A percentile compares a stretch with the other conserved stretches of the same genome.
These are phyloP conservation scores for Metopolophium dirhodum DNA, from an alignment of 1,140 invertebrate species.

Conservation along the genomic window DNA sequence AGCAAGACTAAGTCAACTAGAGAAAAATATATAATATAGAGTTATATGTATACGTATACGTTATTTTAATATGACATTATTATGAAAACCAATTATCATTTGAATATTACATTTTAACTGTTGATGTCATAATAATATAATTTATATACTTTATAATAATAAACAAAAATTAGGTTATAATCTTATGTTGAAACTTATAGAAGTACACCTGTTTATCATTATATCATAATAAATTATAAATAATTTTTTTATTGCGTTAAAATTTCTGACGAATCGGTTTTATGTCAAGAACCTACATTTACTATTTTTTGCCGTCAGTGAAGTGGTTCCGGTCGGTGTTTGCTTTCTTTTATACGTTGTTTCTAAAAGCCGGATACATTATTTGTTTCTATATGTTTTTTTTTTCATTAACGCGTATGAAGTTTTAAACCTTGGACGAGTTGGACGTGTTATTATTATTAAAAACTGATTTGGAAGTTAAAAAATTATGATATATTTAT, in stretches of 20 bases:
- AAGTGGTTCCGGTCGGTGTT: slow-evolving; percentile 26
- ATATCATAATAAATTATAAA: no score
- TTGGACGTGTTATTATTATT: neutral
- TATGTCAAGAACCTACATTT: neutral
- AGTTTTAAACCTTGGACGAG: neutral
- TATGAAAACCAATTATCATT: neutral
- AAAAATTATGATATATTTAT: neutral
- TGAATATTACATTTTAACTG: neutral
- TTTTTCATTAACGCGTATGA: neutral
- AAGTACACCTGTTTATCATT: no score
- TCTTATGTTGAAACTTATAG: neutral
- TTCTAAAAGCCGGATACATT: slow-evolving; percentile 32
- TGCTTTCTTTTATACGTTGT: neutral
- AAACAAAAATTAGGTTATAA: neutral
- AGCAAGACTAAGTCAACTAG: neutral
- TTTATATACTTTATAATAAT: neutral
- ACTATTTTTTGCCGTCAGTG: neutral
- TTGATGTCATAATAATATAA: neutral
- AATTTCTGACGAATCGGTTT: neutral
- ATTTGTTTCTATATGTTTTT: neutral
- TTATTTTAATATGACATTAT: neutral
- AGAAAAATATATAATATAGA: neutral
- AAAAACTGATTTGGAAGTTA: neutral
- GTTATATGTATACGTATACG: neutral
- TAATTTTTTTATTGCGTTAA: neutral